Base-by-base conservation (phyloP, 2,113 vertebrate species). In the Chrysochloris asiatica region DNA sequence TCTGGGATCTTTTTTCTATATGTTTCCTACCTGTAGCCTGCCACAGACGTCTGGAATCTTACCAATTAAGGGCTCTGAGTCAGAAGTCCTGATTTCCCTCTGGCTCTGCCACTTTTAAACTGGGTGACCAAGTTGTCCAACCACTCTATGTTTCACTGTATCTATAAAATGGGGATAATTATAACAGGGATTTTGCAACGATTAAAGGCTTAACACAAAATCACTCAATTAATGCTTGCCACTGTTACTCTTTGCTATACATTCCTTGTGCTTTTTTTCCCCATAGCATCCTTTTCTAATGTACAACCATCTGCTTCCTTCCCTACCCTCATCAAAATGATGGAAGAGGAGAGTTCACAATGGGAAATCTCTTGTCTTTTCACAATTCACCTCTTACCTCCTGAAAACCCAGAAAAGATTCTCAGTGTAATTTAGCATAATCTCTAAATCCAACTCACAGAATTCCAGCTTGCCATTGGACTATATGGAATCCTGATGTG, bases 101-200 rank as follows among this genome's bases (percentile, higher is more conserved):
- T 69, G 38, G 12, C 63, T 78, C 24, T 52, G 22, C 45, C 41
- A 73, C 65, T 72, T 78, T 78, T 36, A 45, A 71, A 61, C 19
- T 22, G 30, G n/a, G 59, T 47, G 69, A 90, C 48, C 67, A 61
- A 89, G n/a, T 84, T 67, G 22, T 30, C 41, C 36, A 84, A 33
- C 30, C 36, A n/a, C 22, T 41, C 71, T n/a, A 3, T 30, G 22
- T 86, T 47, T 89, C 47, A 19, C n/a, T 89, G 78, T 11, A 19
- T 81, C 6, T 86, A 45, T 78, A 86, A 86, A 92, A 36, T 80
- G 52, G n/a, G 36, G 33, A 82, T 36, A 69, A 54, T 67, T 85
- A n/a, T 72, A 61, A 69, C 21, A 73, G 52, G 67, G 50, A 13
- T 24, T 82, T 80, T 36, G 41, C 36, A 54, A 92, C 38, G 33